Evolutionary conservation across 2,797 vertebrate genomes (phyloP).

Genomic region (Chrosomus eos): DNA sequence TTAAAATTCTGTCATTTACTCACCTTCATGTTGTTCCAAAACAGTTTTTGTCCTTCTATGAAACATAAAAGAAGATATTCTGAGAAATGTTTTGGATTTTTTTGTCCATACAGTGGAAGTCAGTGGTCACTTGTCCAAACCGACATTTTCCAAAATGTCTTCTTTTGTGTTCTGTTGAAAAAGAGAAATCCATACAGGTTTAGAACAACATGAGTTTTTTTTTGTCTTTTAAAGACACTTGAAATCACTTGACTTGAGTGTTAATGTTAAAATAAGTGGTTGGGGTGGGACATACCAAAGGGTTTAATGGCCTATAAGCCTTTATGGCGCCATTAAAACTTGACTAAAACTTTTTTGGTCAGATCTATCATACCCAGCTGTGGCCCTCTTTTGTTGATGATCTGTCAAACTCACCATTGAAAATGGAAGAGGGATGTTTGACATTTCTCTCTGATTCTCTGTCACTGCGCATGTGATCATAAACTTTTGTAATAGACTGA

Average conservation of each 20-base stretch:
- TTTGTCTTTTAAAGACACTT: neutral
- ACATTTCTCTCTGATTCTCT: neutral
- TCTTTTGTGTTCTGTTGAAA: neutral
- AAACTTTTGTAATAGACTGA: neutral
- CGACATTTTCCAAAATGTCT: neutral
- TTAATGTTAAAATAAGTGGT: neutral
- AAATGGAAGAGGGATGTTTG: neutral
- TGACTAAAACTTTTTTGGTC: neutral
- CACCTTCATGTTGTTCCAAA: neutral
- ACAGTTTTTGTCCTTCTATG: neutral
- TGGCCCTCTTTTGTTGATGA: neutral
- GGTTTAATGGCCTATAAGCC: neutral
- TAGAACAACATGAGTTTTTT: neutral
- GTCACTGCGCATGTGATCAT: neutral
- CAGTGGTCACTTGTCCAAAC: neutral
- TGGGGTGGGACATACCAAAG: no score
- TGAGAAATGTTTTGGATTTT: neutral
- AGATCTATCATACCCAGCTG: neutral
- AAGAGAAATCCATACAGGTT: neutral
- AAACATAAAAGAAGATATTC: neutral
- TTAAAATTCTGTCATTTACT: neutral
- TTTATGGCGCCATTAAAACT: neutral
- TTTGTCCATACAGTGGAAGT: neutral
- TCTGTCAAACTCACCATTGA: neutral
- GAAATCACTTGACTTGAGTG: neutral